Percentiles rank a stretch among this genome's conserved stretches.
Evolutionary conservation across 2,888 invertebrate genomes (phyloP).

Genomic region (Mesoligia furuncula): DNA sequence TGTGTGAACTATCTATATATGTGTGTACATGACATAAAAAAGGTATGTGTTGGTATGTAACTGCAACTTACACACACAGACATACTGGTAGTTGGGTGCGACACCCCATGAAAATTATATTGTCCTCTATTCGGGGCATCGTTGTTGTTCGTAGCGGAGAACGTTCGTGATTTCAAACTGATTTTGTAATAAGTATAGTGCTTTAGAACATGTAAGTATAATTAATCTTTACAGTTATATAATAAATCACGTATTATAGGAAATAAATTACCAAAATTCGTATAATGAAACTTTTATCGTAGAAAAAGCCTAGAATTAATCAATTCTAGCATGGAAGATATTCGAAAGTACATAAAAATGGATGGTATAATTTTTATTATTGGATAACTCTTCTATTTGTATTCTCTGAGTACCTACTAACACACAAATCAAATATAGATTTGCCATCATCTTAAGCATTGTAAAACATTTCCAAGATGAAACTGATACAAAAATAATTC

Average conservation of each 20-base stretch:
- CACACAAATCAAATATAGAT: neutral
- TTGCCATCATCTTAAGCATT: no score
- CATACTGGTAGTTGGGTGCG: constrained; percentile 73
- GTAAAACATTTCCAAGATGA: neutral
- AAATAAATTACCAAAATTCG: neutral
- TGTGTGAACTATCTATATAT: constrained; percentile 63
- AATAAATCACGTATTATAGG: no score
- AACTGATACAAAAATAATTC: neutral
- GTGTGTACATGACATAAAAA: constrained; percentile 51
- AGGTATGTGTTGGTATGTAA: constrained; percentile 54
- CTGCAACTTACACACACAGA: constrained; percentile 70
- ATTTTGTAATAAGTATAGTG: neutral
- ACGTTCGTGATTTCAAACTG: neutral
- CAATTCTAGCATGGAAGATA: no score
- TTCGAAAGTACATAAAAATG: neutral
- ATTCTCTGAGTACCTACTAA: neutral
- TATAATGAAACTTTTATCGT: neutral
- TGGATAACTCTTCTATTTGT: no score
- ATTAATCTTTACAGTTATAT: no score
- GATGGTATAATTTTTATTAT: neutral
- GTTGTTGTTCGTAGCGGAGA: constrained; percentile 51
- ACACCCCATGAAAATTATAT: constrained; percentile 83
- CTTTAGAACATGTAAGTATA: neutral
- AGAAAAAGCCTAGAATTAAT: neutral
- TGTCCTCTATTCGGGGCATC: constrained; percentile 68